Evolutionary conservation across 2,797 vertebrate genomes (phyloP), one percentile per base, ranked within the genome.

Genomic region (Bovichtus variegatus): DNA sequence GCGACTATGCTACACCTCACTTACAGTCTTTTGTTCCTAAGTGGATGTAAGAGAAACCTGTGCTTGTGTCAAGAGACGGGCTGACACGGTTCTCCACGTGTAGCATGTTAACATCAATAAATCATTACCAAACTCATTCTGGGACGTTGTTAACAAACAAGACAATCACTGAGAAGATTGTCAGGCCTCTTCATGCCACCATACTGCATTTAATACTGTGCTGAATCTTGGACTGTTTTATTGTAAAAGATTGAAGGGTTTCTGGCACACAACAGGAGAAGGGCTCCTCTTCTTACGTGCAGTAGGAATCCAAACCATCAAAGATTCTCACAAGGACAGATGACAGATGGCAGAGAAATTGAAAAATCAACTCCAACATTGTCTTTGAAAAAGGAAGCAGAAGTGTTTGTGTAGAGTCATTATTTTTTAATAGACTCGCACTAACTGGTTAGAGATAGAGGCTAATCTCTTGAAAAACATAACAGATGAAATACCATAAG

Each of bases 1-100:
- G 54, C 10, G 19, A 65, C 87, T 64, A 21, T 12, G 51, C 76
- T 76, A n/a, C 83, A 83, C 71, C 85, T 88, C 84, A 50, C 74
- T 81, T 60, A 50, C 68, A 61, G 21, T 27, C 66, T 74, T 80
- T 69, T 80, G 40, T 84, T 90, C 66, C 62, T 49, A 65, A 78
- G 51, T 43, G 70, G 47, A 57, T 71, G 51, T 5, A 66, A 53
- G 61, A 69, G 59, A 81, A 85, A 83, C 69, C 78, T 72, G 72
- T 61, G 82, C 83, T 59, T 71, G 80, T 85, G 80, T 84, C 59
- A 63, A 31, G 40, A 55, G 54, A 65, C 19, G 40, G 9, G 54
- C 51, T 69, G 79, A 84, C 25, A 3, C 10, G 68, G 36, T 41
- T 82, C 72, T 69, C 18, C 16, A 4, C 31, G 1, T 63, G 50